phyloP scores from a whole-genome alignment of 1,140 invertebrate genomes.

The Limonius californicus region DNA sequence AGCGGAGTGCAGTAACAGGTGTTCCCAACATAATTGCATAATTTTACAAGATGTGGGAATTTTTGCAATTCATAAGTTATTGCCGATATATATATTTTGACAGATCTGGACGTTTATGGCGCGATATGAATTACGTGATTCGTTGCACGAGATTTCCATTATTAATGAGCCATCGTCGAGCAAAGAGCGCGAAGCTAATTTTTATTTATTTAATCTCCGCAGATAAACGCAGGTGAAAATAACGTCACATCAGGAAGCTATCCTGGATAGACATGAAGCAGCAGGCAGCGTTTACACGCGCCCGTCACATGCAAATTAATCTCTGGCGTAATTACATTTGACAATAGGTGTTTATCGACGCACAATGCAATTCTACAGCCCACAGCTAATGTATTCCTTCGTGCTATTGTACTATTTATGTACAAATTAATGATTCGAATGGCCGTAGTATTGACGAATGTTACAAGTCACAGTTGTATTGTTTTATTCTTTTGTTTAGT shows the following conservation, averaged over 20 bases:
- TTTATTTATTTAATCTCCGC: too few species aligned
- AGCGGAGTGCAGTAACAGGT: neutral
- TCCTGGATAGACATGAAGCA: neutral
- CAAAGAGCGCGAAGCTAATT: too few species aligned
- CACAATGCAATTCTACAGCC: neutral
- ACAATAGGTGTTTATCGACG: conserved; percentile 4
- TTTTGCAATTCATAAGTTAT: neutral
- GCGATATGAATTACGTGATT: too few species aligned
- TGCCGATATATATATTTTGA: neutral
- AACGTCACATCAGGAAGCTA: neutral
- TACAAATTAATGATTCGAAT: too few species aligned
- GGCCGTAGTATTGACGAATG: too few species aligned
- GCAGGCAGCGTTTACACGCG: neutral
- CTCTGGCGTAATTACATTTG: neutral
- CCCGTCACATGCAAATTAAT: conserved; percentile 10
- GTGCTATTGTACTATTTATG: neutral
- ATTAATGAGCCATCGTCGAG: too few species aligned
- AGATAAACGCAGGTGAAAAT: too few species aligned
- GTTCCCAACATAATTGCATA: conserved; percentile 4
- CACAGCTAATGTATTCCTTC: neutral
- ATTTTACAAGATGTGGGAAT: conserved; percentile 7
- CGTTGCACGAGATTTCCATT: too few species aligned
- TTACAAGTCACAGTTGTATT: too few species aligned
- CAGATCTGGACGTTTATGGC: too few species aligned
- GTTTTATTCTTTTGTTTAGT: too few species aligned